Conservation (phyloP, 1,140 invertebrate genomes). For the Ips nitidus region DNA sequence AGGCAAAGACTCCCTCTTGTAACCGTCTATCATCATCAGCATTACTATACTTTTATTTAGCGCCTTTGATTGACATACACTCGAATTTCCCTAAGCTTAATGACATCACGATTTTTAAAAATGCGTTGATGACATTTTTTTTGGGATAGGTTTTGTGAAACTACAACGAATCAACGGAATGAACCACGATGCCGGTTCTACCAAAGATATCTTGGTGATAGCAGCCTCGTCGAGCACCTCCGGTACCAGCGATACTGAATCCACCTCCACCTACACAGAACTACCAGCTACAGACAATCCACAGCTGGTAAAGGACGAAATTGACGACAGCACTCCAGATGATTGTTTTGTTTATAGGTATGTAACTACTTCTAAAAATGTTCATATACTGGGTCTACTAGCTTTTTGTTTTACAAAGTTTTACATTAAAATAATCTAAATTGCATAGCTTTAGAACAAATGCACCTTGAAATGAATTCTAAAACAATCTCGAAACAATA, state of each 20-base stretch:
- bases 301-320: conserved; percentile 22
- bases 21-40: background rate
- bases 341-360: conserved; percentile 30
- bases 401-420: too few relatives aligned
- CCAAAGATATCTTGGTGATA: conserved; percentile 8
- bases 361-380: background rate
- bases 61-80: background rate
- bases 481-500: too few relatives aligned
- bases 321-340: conserved; percentile 11
- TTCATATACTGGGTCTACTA: background rate
- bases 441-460: background rate
- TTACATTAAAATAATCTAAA: too few relatives aligned
- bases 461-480: too few relatives aligned
- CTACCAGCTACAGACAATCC: background rate
- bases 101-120: background rate
- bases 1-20: background rate
- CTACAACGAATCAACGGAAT: conserved; percentile 5
- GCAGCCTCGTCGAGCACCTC: conserved; percentile 2
- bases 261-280: conserved; percentile 6
- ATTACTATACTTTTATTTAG: too few relatives aligned
- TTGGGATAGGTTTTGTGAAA: conserved; percentile 19
- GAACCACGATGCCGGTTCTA: background rate
- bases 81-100: background rate
- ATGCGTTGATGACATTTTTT: background rate
- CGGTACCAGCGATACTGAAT: conserved; percentile 26